phyloP scores from a whole-genome alignment of 2,113 vertebrate species.

The Rhombomys opimus region DNA sequence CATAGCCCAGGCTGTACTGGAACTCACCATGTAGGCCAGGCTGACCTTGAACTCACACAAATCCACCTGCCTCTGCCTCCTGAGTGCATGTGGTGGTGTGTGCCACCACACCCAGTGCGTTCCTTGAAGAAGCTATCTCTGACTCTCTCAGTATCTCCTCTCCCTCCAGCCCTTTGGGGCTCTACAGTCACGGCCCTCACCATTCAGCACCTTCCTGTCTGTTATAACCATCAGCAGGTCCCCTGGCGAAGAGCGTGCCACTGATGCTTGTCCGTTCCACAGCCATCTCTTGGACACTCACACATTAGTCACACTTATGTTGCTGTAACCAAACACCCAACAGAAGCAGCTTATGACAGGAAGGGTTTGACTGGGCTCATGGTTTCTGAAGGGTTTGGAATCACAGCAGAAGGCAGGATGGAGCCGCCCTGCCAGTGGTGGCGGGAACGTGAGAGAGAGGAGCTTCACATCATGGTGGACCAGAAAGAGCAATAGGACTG shows the following conservation, averaged over 20 bases:
- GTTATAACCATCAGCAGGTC: not conserved
- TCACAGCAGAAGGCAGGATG: not conserved
- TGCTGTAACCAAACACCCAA: not conserved
- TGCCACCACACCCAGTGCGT: not conserved
- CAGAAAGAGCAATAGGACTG: not conserved
- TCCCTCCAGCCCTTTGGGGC: not conserved
- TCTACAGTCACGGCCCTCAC: not conserved
- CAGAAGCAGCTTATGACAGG: not conserved
- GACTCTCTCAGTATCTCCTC: not conserved
- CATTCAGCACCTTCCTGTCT: not conserved
- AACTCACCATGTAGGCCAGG: not conserved
- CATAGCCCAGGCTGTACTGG: not conserved
- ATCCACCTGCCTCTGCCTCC: not conserved
- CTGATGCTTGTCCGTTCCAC: not conserved
- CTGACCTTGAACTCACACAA: not conserved
- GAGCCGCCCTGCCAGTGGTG: not conserved
- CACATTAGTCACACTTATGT: not conserved
- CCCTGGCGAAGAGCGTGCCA: not conserved
- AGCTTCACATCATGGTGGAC: not conserved
- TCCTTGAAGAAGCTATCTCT: not conserved
- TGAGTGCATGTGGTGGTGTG: not conserved
- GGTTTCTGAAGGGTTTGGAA: not conserved
- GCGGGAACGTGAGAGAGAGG: not conserved
- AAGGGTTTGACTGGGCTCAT: not conserved
- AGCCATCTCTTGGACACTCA: too few relatives aligned